Evolutionary conservation across 2,888 invertebrate genomes (phyloP), one percentile per base, ranked within the genome.

Genomic region (Drosophila rellima): DNA sequence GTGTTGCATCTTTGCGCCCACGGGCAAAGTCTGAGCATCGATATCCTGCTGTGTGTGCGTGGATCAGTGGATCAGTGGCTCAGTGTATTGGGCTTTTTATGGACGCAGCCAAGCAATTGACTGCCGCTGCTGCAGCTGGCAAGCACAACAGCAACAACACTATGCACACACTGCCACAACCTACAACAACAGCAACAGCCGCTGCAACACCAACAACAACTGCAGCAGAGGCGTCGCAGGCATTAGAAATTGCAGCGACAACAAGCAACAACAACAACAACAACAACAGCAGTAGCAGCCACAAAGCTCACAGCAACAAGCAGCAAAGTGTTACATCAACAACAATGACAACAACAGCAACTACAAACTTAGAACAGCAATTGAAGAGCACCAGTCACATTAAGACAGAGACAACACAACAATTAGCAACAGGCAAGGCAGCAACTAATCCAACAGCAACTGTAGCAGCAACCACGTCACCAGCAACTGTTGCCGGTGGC

Each of bases 11-110:
- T 82, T 79, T 78, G 64, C 66, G 70, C 74, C 74, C 69, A 59
- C 77, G 75, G 75, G 76, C 80, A 52, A 76, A 71, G 52, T 61
- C 26, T 61, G 62, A 60, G 78, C 62, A 55, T 54, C 62, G 89
- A 88, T 86, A 82, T 82, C 82, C 89, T 86, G 82, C 82, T 82
- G 81, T 82, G 81, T 82, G 82, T 86, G 79, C 63, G 76, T 75
- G 67, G 76, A 79, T 75, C 79, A 62, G 73, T 82, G 85, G 82
- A 74, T 78, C 79, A 78, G 77, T 76, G 80, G 81, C 77, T 80
- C 78, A 77, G 80, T 83, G 82, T 65, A 74, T 71, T 65, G 40
- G 55, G 70, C 63, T 59, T 75, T 82, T 82, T 88, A 82, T 82
- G 82, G 82, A 82, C 68, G 86, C 83, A 63, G 70, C 80, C 52